phyloP scores from a whole-genome alignment of 1,140 invertebrate species.

The Drosophila nigromelanica region DNA sequence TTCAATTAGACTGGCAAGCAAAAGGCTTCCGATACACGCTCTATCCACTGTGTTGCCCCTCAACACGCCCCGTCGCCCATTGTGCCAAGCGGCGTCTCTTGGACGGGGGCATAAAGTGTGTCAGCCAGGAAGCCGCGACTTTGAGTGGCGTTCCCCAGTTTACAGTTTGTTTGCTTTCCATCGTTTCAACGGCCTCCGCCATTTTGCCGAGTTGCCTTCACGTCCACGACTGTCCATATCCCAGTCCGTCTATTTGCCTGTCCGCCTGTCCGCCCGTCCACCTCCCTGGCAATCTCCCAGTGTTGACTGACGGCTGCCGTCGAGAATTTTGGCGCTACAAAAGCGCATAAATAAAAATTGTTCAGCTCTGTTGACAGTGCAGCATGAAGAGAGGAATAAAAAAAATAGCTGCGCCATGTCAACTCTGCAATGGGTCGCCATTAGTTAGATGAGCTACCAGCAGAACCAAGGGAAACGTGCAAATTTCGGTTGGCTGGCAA shows the following conservation, averaged over 20 bases:
- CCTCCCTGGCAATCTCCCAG: conserved; percentile 38
- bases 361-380: conserved; percentile 56
- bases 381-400: conserved; percentile 10
- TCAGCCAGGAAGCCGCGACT: conserved; percentile 70
- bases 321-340: conserved; percentile 78
- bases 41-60: conserved; percentile 1
- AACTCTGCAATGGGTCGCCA: conserved; percentile 29
- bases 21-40: conserved; percentile 52
- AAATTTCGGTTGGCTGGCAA: conserved; percentile 15
- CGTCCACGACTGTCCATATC: conserved; percentile 30
- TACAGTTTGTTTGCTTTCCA: conserved; percentile 59
- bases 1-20: conserved; percentile 71
- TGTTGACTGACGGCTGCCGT: conserved; percentile 78
- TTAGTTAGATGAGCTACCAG: conserved; percentile 30
- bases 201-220: conserved; percentile 21
- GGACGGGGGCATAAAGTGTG: conserved; percentile 62
- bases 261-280: conserved; percentile 9
- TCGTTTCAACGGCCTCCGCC: conserved; percentile 35
- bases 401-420: conserved; percentile 18
- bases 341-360: conserved; percentile 76
- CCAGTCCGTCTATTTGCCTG: conserved; percentile 20
- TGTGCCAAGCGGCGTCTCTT: conserved; percentile 38
- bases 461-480: neutral
- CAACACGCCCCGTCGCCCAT: neutral
- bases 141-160: conserved; percentile 66